phyloP scores from a whole-genome alignment of 2,797 vertebrate species.

The Megaceryle alcyon region DNA sequence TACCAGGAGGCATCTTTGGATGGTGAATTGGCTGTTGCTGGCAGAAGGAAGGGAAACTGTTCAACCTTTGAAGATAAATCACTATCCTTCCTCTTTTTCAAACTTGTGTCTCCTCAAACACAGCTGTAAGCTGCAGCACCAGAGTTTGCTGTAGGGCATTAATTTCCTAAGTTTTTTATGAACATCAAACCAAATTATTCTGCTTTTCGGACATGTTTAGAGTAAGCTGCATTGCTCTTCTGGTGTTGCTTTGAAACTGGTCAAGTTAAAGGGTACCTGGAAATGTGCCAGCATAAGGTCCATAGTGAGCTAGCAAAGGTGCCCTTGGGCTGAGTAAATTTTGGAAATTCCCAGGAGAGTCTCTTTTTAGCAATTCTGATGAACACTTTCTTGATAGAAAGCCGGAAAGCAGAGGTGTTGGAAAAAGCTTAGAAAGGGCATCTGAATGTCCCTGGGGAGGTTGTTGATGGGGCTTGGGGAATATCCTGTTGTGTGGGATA shows the following conservation, averaged over 20 bases:
- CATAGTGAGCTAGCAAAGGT: neutral
- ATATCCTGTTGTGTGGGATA: neutral
- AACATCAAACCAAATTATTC: neutral
- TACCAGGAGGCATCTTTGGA: neutral
- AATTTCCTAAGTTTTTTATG: neutral
- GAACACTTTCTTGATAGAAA: neutral
- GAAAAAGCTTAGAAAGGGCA: neutral
- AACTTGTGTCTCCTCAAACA: conserved; percentile 1
- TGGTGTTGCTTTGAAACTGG: neutral
- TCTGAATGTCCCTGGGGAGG: neutral
- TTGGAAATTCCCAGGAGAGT: neutral
- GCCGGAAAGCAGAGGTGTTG: neutral
- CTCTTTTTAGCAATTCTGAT: neutral
- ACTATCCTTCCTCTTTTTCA: neutral
- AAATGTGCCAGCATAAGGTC: neutral
- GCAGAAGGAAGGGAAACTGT: conserved; percentile 2
- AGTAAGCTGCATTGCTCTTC: neutral
- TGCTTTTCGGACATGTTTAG: neutral
- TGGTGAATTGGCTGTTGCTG: conserved; percentile 2
- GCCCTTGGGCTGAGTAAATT: neutral
- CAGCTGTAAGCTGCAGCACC: conserved; percentile 15
- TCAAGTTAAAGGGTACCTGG: neutral
- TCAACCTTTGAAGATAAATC: conserved; percentile 11
- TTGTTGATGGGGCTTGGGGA: neutral
- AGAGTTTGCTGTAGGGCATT: neutral